phyloP scores from a whole-genome alignment of 2,888 invertebrate genomes.

The Incurvaria masculella region DNA sequence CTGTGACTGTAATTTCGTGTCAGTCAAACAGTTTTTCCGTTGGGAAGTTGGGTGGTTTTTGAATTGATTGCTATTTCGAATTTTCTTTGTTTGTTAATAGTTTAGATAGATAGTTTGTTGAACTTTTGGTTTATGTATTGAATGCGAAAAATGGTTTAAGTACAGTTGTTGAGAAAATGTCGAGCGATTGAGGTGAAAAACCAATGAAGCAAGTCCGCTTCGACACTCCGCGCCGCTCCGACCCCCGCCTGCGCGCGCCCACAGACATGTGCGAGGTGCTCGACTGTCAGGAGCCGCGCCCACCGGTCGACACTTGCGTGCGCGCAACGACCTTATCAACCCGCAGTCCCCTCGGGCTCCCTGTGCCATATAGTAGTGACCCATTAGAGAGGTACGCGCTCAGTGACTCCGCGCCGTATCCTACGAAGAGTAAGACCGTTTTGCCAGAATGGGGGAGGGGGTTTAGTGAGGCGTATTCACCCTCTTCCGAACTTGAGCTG shows the following conservation, averaged over 20 bases:
- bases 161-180: no score
- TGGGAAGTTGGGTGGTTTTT: no score
- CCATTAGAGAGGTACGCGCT: slow-evolving; percentile 35
- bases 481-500: slow-evolving; percentile 39
- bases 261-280: not conserved
- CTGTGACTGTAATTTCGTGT: no score
- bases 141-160: no score
- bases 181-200: no score
- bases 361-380: slow-evolving; percentile 26
- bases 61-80: no score
- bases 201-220: not conserved
- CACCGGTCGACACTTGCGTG: not conserved
- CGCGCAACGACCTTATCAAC: not conserved
- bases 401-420: slow-evolving; percentile 37
- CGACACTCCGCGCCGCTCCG: not conserved
- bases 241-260: not conserved
- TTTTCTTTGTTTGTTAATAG: no score
- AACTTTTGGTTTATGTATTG: no score
- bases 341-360: not conserved
- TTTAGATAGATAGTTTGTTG: no score
- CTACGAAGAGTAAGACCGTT: slow-evolving; percentile 28
- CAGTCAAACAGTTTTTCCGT: no score
- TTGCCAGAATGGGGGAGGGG: slow-evolving; percentile 18
- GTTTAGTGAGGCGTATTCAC: slow-evolving; percentile 22
- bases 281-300: not conserved